A percentile compares a stretch with the other conserved stretches of the same genome.
These are phyloP conservation scores for Seriola rivoliana DNA, from an alignment of 2,113 vertebrate species.

Conservation along the genomic window DNA sequence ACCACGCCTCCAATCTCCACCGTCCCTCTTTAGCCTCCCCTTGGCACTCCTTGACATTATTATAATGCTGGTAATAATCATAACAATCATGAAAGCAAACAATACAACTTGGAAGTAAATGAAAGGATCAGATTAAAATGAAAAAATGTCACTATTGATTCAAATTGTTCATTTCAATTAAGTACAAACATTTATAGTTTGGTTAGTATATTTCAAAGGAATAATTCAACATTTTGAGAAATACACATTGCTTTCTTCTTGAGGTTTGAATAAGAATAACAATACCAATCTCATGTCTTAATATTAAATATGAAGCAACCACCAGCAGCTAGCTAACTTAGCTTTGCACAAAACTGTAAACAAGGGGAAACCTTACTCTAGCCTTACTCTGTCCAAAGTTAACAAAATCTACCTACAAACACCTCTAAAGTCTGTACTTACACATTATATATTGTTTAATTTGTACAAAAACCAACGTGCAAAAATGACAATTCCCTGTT, in stretches of 20 bases:
- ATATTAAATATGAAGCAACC: no score
- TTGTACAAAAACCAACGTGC: not conserved
- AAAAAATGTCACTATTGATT: not conserved
- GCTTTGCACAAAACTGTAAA: no score
- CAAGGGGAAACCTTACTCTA: not conserved
- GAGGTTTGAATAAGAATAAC: no score
- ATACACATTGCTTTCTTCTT: no score
- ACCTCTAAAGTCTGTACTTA: not conserved
- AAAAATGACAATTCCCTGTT: not conserved
- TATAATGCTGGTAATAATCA: constrained; percentile 7
- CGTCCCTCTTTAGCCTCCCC: constrained; percentile 33
- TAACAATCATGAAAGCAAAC: not conserved
- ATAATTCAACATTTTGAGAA: no score
- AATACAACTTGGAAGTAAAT: no score
- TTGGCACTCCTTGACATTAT: constrained; percentile 36
- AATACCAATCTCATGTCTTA: no score
- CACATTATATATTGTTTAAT: not conserved
- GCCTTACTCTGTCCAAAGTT: no score
- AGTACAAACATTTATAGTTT: no score
- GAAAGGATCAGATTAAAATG: not conserved
- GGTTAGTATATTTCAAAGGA: no score
- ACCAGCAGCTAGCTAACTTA: not conserved
- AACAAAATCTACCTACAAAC: not conserved
- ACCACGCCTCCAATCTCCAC: constrained; percentile 16
- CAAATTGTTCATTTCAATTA: no score